Base-by-base conservation (phyloP, 2,888 invertebrate genomes). In the Apeira syringaria region DNA sequence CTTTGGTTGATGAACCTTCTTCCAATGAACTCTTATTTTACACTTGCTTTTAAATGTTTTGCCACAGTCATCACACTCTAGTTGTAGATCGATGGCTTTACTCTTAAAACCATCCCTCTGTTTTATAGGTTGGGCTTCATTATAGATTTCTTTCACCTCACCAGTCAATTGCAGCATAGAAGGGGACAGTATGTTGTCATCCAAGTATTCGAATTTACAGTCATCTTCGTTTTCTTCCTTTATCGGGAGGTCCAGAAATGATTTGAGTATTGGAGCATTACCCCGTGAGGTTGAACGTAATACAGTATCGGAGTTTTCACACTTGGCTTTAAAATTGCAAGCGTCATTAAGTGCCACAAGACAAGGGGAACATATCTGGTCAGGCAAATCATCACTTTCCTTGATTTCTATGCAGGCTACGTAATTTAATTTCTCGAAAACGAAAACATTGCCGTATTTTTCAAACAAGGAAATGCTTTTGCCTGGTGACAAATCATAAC, bases 331-430 rank as follows among this genome's bases (percentile, higher is more conserved):
- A 44, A 88, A 87, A 12, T 60, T 62, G 4, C 82, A 43, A 0
- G 80, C 79, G 1, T 62, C 68, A 34, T 83, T 76, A 0, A 88
- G 63, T 37, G 81, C 79, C 3, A 69, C 18, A 7, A 82, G 65
- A 50, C 88, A 88, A 5, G 59, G 55, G 0, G 64, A 60, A 49
- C 88, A 88, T 52, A 88, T 85, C 47, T 51, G 68, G 15, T 68
- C 61, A 0, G 88, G 86, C n/a, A 82, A 61, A 0, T 77, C 77
- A 47, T 87, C 87, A 3, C 61, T 65, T 47, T 67, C 32, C 20
- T 55, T 61, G 37, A 88, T 82, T 25, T 68, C 56, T 3, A 88
- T 58, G 22, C 74, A 72, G 1, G 83, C 66, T 31, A 88, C 55
- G 5, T 61, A 61, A 42, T 72, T 73, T 10, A 88, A 75, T 50